These are phyloP conservation scores for Oryzias sinensis DNA, from an alignment of 2,797 vertebrate species.

Conservation along the genomic window DNA sequence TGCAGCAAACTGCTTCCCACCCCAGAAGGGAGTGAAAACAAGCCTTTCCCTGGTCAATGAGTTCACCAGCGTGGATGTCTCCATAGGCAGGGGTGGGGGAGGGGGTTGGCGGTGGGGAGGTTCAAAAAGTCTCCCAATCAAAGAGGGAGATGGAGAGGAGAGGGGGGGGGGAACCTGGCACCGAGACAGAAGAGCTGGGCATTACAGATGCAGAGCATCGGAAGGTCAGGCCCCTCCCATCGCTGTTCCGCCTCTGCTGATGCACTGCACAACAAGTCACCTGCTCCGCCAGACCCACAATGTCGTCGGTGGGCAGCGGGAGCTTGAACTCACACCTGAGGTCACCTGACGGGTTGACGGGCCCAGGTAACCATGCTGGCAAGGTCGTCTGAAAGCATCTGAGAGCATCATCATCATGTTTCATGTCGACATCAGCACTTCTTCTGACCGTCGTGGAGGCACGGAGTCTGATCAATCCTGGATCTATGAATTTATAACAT, in stretches of 20 bases:
- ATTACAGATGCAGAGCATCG: constrained; percentile 55
- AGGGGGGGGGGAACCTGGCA: constrained; percentile 60
- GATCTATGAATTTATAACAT: no score
- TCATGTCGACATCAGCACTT: constrained; percentile 36
- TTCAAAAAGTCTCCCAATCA: constrained; percentile 56
- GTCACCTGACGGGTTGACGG: constrained; percentile 32
- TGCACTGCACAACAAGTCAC: constrained; percentile 48
- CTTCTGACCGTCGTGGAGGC: constrained; percentile 34
- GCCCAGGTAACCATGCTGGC: constrained; percentile 43
- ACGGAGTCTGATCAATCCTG: neutral
- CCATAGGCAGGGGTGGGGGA: constrained; percentile 38
- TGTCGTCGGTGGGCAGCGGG: constrained; percentile 36
- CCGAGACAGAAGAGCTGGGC: constrained; percentile 47
- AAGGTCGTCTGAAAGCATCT: constrained; percentile 62
- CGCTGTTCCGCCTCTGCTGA: constrained; percentile 51
- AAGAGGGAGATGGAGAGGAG: constrained; percentile 48
- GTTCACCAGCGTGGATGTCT: constrained; percentile 71
- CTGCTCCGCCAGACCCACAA: constrained; percentile 46
- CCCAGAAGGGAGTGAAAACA: constrained; percentile 66
- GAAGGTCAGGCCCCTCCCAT: constrained; percentile 53
- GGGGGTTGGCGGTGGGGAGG: constrained; percentile 25
- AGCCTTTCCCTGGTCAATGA: constrained; percentile 73
- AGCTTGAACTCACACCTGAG: constrained; percentile 34
- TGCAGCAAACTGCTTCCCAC: constrained; percentile 42
- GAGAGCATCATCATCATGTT: constrained; percentile 48